These are phyloP conservation scores for Morus bassanus DNA, from an alignment of 2,797 vertebrate species.

Conservation along the genomic window DNA sequence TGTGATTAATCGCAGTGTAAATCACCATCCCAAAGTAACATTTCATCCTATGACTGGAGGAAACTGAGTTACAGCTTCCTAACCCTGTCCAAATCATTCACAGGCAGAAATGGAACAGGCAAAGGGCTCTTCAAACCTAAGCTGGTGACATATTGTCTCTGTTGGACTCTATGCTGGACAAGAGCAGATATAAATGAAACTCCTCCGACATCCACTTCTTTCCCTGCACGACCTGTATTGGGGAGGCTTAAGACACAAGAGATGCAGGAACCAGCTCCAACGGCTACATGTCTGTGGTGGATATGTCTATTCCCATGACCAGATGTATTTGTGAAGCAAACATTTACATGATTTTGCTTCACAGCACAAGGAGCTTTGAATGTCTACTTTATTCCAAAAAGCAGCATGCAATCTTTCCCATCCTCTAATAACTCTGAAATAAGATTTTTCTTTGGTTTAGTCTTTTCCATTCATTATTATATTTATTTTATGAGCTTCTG, in stretches of 20 bases:
- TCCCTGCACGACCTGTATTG: not conserved
- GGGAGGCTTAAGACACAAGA: not conserved
- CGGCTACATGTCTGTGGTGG: accelerated
- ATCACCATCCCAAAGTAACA: not conserved
- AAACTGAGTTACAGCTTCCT: not conserved
- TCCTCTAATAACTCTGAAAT: not conserved
- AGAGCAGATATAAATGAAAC: not conserved
- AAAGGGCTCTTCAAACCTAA: not conserved
- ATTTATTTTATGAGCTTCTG: not conserved
- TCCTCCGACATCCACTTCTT: not conserved
- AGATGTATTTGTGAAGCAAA: not conserved
- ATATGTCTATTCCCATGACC: not conserved
- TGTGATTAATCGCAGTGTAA: not conserved
- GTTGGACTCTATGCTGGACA: not conserved
- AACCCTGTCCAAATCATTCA: not conserved
- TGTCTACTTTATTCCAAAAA: not conserved
- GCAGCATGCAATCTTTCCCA: not conserved
- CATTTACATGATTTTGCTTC: not conserved
- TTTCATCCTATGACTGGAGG: not conserved
- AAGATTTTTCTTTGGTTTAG: not conserved
- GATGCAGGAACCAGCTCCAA: not conserved
- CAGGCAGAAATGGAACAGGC: not conserved
- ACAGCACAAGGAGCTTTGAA: not conserved
- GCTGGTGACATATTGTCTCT: not conserved
- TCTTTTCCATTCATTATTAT: not conserved